phyloP scores from a whole-genome alignment of 2,113 vertebrate genomes.

The Labrus mixtus region DNA sequence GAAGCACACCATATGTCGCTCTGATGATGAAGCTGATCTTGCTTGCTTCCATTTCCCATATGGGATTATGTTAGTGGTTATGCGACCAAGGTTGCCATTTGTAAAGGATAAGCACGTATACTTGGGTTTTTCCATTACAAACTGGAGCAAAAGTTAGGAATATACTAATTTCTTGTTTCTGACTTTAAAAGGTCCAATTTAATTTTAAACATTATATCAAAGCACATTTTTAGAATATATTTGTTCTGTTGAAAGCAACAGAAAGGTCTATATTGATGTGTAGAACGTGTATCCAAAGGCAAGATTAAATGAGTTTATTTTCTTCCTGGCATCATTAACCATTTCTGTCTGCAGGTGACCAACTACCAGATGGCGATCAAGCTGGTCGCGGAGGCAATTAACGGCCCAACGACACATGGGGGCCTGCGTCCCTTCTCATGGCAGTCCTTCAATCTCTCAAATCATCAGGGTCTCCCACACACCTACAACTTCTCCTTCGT shows the following conservation, averaged over 20 bases:
- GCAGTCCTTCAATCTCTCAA: slow-evolving; percentile 86
- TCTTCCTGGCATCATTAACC: not conserved
- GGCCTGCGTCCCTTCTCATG: slow-evolving; percentile 89
- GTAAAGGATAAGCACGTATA: too few relatives aligned
- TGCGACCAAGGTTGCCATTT: too few relatives aligned
- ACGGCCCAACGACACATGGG: slow-evolving; percentile 87
- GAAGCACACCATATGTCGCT: too few relatives aligned
- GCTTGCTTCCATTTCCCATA: too few relatives aligned
- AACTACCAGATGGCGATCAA: slow-evolving; percentile 86
- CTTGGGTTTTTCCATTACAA: too few relatives aligned
- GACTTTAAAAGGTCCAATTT: slow-evolving; percentile 1
- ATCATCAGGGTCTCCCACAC: slow-evolving; percentile 87
- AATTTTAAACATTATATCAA: not conserved
- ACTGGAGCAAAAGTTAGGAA: not conserved
- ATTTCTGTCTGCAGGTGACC: slow-evolving; percentile 82
- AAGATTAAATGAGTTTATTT: not conserved
- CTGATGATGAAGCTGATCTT: too few relatives aligned
- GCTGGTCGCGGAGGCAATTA: slow-evolving; percentile 86
- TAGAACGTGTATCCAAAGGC: not conserved
- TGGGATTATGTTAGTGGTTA: too few relatives aligned
- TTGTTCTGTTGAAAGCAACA: not conserved
- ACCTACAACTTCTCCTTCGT: slow-evolving; percentile 87
- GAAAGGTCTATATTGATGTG: not conserved
- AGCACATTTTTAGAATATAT: not conserved
- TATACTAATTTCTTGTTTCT: not conserved